Conservation (phyloP, 2,113 vertebrate genomes). For the Lonchura striata region DNA sequence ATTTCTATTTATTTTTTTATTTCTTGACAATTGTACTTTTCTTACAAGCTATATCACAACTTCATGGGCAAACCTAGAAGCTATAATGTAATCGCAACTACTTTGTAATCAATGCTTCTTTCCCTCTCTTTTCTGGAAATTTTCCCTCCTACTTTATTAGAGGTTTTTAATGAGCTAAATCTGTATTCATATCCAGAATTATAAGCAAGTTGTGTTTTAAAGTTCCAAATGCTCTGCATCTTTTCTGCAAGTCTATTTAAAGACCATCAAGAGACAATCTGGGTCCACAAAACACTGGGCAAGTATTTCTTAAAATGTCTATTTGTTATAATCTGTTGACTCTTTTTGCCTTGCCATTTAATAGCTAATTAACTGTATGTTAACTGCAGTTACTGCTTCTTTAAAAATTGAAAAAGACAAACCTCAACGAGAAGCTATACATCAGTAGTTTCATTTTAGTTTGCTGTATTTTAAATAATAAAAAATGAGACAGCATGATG, state of each 20-base stretch:
- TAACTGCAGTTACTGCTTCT: neutral
- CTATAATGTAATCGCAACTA: neutral
- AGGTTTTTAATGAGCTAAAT: neutral
- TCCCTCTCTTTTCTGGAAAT: neutral
- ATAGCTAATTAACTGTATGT: neutral
- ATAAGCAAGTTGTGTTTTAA: neutral
- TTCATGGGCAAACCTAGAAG: neutral
- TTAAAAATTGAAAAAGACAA: neutral
- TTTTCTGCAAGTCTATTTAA: neutral
- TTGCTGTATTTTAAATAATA: neutral
- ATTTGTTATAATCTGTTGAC: neutral
- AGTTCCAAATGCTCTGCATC: neutral
- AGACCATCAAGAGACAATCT: neutral
- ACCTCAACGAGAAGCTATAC: neutral
- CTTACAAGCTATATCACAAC: neutral
- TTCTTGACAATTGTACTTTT: neutral
- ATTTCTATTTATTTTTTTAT: neutral
- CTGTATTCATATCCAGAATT: neutral
- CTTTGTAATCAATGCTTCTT: neutral
- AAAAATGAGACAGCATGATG: neutral
- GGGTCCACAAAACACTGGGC: neutral
- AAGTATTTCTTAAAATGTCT: neutral
- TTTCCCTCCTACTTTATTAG: neutral
- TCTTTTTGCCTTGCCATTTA: neutral
- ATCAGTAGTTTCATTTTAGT: neutral